These are phyloP conservation scores for Dicranocentrus wangi DNA, from an alignment of 2,888 invertebrate species.

Conservation along the genomic window DNA sequence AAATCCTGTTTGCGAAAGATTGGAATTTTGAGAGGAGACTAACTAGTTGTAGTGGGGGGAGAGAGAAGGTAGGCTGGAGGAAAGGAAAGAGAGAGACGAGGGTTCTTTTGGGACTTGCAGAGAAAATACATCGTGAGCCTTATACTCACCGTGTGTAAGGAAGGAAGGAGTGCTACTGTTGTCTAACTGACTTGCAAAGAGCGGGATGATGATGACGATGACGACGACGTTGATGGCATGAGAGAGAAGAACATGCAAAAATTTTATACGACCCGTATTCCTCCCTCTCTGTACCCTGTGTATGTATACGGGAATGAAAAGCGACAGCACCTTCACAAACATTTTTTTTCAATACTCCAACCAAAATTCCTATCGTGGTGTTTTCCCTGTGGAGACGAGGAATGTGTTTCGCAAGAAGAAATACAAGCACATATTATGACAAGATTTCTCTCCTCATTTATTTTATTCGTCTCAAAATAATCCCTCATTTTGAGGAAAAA, in stretches of 20 bases:
- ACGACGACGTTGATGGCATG: slow-evolving; percentile 25
- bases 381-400: neutral
- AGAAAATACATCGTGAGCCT: slow-evolving; percentile 44
- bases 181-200: slow-evolving; percentile 29
- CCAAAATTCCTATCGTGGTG: neutral
- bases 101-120: slow-evolving; percentile 44
- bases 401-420: no score
- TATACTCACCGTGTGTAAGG: slow-evolving; percentile 6
- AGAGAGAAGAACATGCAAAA: neutral
- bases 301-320: no score
- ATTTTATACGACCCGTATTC: no score
- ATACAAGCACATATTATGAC: no score
- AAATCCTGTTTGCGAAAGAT: slow-evolving; percentile 48
- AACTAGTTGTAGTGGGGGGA: neutral
- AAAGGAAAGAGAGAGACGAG: slow-evolving; percentile 4
- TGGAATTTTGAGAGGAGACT: neutral
- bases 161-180: slow-evolving; percentile 44
- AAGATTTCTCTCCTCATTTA: no score
- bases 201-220: slow-evolving; percentile 33
- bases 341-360: no score
- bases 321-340: no score
- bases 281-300: no score
- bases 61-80: slow-evolving; percentile 11
- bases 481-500: no score
- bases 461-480: no score